Percentiles rank a stretch among this genome's conserved stretches.
phyloP scores from a whole-genome alignment of 2,888 invertebrate species.

The Morpho helenor region DNA sequence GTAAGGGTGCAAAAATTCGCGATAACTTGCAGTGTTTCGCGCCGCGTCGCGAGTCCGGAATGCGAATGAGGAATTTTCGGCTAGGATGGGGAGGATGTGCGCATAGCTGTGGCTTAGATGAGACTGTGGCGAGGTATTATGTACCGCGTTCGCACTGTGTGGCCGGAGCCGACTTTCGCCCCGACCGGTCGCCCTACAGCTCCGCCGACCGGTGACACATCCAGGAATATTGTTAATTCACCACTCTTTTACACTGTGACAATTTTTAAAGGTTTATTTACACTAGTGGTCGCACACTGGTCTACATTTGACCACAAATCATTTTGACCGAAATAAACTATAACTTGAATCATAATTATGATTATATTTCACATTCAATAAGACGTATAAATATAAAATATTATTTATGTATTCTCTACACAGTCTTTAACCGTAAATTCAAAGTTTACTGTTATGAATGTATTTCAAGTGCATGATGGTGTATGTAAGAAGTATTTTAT shows the following conservation, averaged over 20 bases:
- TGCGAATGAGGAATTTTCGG: conserved; percentile 63
- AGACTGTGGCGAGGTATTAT: conserved; percentile 66
- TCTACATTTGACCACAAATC: no score
- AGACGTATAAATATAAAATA: no score
- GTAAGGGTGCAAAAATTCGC: conserved; percentile 41
- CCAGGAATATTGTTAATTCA: conserved; percentile 66
- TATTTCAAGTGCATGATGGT: no score
- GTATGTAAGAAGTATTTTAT: no score
- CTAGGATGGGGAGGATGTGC: conserved; percentile 75
- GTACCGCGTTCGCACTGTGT: conserved; percentile 65
- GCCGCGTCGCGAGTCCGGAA: conserved; percentile 62
- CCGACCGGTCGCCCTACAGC: conserved; percentile 77
- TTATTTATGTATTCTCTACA: no score
- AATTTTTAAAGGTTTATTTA: conserved; percentile 16
- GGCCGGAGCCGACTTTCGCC: conserved; percentile 73
- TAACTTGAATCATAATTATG: no score
- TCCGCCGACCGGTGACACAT: conserved; percentile 68
- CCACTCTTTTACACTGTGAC: conserved; percentile 41
- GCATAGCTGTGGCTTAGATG: conserved; percentile 77
- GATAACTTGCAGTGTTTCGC: conserved; percentile 51
- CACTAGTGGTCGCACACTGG: not conserved
- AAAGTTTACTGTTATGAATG: no score
- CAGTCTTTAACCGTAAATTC: no score
- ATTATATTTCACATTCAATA: no score
- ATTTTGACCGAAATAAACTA: no score